Evolutionary conservation across 1,140 invertebrate species (phyloP).

Genomic region (Musca domestica): DNA sequence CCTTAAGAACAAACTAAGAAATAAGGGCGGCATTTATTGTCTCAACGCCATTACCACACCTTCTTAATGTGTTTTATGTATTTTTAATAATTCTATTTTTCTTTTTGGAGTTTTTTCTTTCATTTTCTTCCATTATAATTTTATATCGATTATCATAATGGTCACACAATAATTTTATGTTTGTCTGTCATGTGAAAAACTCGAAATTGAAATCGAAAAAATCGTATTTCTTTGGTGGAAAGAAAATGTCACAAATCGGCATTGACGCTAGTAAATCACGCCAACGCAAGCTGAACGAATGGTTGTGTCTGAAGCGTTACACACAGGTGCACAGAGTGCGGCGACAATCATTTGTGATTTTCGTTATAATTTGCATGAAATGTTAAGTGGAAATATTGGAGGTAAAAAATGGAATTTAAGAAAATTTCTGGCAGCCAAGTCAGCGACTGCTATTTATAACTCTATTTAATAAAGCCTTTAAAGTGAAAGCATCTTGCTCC

Average conservation of each 20-base stretch:
- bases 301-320: neutral
- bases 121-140: neutral
- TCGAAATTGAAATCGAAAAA: too few relatives aligned
- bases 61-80: neutral
- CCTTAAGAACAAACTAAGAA: neutral
- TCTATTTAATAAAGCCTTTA: too few relatives aligned
- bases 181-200: neutral
- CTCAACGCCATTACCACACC: too few relatives aligned
- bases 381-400: neutral
- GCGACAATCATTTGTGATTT: neutral
- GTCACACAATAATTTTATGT: neutral
- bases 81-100: neutral
- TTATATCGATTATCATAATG: neutral
- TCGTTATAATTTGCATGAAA: neutral
- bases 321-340: neutral
- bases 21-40: too few relatives aligned
- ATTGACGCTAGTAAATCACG: constrained; percentile 11
- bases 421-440: neutral
- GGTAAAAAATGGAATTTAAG: neutral
- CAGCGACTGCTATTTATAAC: neutral
- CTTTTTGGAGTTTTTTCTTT: neutral
- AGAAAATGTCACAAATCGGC: neutral
- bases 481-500: too few relatives aligned
- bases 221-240: neutral
- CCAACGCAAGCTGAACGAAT: constrained; percentile 3